phyloP scores from a whole-genome alignment of 2,113 vertebrate species.

The Hypanus sabinus region DNA sequence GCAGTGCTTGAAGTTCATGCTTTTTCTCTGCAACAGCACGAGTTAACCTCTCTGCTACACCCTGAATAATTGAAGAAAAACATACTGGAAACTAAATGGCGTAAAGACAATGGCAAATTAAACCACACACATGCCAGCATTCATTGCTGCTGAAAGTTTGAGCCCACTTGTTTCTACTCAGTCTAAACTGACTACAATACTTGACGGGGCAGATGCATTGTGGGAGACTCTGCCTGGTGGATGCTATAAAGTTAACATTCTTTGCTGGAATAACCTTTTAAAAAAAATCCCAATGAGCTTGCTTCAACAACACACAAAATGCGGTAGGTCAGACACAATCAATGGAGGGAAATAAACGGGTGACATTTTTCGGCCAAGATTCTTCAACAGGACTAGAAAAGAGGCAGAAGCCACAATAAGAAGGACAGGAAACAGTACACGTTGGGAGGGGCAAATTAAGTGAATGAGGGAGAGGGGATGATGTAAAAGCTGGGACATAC shows the following conservation, averaged over 20 bases:
- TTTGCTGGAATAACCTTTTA: neutral
- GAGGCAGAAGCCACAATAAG: too few relatives aligned
- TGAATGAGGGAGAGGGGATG: too few relatives aligned
- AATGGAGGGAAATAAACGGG: too few relatives aligned
- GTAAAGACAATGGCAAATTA: too few relatives aligned
- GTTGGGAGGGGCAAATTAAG: too few relatives aligned
- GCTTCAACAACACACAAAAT: neutral
- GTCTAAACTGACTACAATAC: neutral
- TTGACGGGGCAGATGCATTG: neutral
- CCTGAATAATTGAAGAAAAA: conserved; percentile 50
- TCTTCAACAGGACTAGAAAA: too few relatives aligned
- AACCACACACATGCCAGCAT: too few relatives aligned
- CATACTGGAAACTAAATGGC: neutral
- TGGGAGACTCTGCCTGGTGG: neutral
- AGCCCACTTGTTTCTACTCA: neutral
- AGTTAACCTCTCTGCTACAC: conserved; percentile 57
- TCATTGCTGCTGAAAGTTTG: neutral
- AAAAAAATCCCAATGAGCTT: neutral
- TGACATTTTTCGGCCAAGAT: too few relatives aligned
- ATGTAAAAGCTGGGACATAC: too few relatives aligned
- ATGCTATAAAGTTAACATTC: neutral
- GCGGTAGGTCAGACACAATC: too few relatives aligned
- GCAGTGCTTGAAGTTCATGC: conserved; percentile 65
- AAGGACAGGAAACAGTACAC: too few relatives aligned
- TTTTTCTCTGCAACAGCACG: conserved; percentile 70